Base-by-base conservation (phyloP, 2,113 vertebrate genomes). In the Panthera uncia region DNA sequence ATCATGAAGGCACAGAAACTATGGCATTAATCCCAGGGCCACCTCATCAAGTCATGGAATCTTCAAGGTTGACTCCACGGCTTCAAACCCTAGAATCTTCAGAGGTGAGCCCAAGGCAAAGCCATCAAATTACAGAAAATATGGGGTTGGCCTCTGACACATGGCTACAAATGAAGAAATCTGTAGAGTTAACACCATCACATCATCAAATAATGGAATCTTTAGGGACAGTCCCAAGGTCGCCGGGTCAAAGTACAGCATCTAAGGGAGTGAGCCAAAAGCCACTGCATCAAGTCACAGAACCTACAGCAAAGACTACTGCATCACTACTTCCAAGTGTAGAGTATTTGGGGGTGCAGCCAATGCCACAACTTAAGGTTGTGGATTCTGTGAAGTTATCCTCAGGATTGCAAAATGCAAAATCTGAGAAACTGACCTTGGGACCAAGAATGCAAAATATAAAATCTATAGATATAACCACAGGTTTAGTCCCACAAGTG, bases 1-100 rank as follows among this genome's bases (percentile, higher is more conserved):
- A 52, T 89, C 12, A 41, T 74, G 79, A 89, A 97, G 87, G 41
- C 38, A 79, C 31, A 84, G 90, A 97, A 48, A 79, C 82, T 91
- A 38, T 23, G 36, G 57, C 41, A 89, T 65, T 92, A 85, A 76
- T 23, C 6, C 68, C 91, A 94, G 80, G 84, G 63, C 61, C 25
- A 52, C 29, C 68, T 96, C 63, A 87, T 66, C 96, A 89, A 83
- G 82, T 65, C 82, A 95, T 15, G 4, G 73, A 80, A 63, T 52
- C 83, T 96, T 92, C 0, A 0, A 91, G 79, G 19, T 91, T 95
- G 29, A 96, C 69, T 11, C 31, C 86, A 41, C 1, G 33, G 82
- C 21, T 91, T 73, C 55, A 93, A 96, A 86, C 74, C 25, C 65
- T 82, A 8, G 82, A 84, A 79, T 81, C 88, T 68, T 94, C 83